Evolutionary conservation across 2,113 vertebrate genomes (phyloP), one percentile per base, ranked within the genome.

Genomic region (Dromas ardeola): DNA sequence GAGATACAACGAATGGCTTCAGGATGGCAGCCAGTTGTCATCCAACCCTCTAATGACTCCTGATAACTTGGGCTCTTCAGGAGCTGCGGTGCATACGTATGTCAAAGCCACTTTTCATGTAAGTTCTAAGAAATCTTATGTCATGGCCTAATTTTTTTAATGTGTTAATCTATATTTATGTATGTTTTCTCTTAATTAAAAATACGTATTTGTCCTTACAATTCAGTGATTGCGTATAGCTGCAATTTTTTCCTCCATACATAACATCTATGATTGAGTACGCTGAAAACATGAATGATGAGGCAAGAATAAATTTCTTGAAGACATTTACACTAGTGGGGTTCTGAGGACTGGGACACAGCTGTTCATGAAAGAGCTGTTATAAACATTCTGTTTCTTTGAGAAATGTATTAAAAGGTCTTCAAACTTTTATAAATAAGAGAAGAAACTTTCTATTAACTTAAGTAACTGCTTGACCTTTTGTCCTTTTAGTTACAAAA

Each of bases 51-150:
- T 99, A 30, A 99, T 99, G 99, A 99, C 99, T 8, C 99, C 99
- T 2, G 99, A 99, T 97, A 98, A 99, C 65, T 98, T 99, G 7
- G 99, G 99, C 59, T 99, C 99, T 34, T 99, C 99, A n/a, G 99
- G 99, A 71, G 98, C 98, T 88, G 98, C 99, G 6, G 99, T 99
- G 78, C 99, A 99, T 95, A 99, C 99, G 3, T 99, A 98, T 52
- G 99, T 99, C 97, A 99, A 99, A 98, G 99, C 99, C 53, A 99
- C 99, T 92, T 99, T 99, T 97, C 98, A 99, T 72, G 99, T 99
- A 97, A 99, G 99, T 62, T 81, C 56, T 80, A 26, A 83, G 49
- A 30, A 78, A 58, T 90, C 10, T 40, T 59, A 23, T 21, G 34
- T 84, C 16, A 7, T 15, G 5, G 62, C 49, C 49, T 86, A 12